Percentiles rank a stretch among this genome's conserved stretches.
These are phyloP conservation scores for Therioaphis trifolii DNA, from an alignment of 2,888 invertebrate species.

Conservation along the genomic window DNA sequence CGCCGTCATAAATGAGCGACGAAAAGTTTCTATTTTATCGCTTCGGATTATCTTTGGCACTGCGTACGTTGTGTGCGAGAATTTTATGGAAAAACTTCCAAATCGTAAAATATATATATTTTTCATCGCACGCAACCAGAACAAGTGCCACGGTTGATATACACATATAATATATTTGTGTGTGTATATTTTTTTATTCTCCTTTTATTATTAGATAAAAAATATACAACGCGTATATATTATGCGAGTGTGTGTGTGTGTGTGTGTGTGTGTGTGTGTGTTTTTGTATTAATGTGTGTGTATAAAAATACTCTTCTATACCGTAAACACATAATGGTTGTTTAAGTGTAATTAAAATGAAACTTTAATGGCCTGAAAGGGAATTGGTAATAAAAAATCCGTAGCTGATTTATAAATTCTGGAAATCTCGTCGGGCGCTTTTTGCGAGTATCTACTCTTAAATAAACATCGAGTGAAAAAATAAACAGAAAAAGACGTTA, in stretches of 20 bases:
- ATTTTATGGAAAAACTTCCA: slow-evolving; percentile 28
- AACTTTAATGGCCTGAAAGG: background rate
- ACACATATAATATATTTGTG: too few relatives aligned
- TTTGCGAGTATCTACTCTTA: background rate
- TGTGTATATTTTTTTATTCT: background rate
- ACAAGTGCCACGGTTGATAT: background rate
- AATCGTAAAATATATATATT: slow-evolving; percentile 15
- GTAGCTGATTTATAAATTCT: background rate
- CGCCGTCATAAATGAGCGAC: background rate
- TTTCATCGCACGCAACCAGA: background rate
- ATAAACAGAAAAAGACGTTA: background rate
- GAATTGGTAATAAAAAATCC: background rate
- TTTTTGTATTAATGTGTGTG: background rate
- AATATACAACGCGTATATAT: background rate
- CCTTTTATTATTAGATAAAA: background rate
- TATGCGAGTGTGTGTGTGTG: background rate
- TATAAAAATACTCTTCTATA: background rate
- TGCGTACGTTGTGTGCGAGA: background rate
- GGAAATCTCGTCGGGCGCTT: background rate
- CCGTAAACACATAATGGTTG: too few relatives aligned
- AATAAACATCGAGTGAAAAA: background rate
- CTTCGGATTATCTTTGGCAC: background rate
- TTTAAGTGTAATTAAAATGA: background rate
- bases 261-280: background rate
- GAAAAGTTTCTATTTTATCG: background rate